Evolutionary conservation across 1,140 invertebrate species (phyloP).

Genomic region (Neocloeon triangulifer): DNA sequence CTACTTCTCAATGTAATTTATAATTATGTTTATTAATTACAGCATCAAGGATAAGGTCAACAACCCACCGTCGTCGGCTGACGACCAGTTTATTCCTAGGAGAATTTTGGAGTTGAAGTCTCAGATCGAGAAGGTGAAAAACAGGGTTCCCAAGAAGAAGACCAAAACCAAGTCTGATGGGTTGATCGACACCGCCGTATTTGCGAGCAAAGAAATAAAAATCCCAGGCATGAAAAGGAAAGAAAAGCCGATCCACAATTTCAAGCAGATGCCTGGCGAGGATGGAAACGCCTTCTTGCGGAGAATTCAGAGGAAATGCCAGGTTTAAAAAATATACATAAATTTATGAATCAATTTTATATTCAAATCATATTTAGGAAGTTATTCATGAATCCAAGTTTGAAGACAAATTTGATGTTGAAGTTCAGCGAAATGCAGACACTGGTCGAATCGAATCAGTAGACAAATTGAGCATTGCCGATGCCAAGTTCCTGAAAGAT

Average conservation of each 20-base stretch:
- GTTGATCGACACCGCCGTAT: conserved; percentile 4
- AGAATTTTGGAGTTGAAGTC: too few relatives aligned
- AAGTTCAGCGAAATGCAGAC: conserved; percentile 21
- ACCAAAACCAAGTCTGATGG: conserved; percentile 4
- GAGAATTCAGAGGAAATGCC: conserved; percentile 23
- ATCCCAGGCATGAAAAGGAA: conserved; percentile 14
- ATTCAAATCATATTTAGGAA: conserved; percentile 15
- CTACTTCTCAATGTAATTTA: conserved; percentile 3
- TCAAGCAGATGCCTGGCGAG: conserved; percentile 23
- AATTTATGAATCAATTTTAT: too few relatives aligned
- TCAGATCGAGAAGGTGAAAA: conserved; percentile 13
- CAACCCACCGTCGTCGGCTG: too few relatives aligned
- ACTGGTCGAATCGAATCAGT: conserved; percentile 22
- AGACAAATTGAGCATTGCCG: conserved; percentile 20
- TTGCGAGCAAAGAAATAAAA: conserved; percentile 4
- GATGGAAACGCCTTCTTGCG: conserved; percentile 19
- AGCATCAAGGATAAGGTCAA: too few relatives aligned
- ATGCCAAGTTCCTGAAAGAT: conserved; percentile 19
- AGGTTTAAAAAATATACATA: too few relatives aligned
- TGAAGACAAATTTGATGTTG: conserved; percentile 27
- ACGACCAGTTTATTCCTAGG: too few relatives aligned
- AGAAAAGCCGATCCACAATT: conserved; percentile 22
- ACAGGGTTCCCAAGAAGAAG: conserved; percentile 15
- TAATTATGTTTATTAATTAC: conserved; percentile 1
- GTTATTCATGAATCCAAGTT: conserved; percentile 16